These are phyloP conservation scores for Heteromurus nitidus DNA, from an alignment of 2,888 invertebrate species.

Conservation along the genomic window DNA sequence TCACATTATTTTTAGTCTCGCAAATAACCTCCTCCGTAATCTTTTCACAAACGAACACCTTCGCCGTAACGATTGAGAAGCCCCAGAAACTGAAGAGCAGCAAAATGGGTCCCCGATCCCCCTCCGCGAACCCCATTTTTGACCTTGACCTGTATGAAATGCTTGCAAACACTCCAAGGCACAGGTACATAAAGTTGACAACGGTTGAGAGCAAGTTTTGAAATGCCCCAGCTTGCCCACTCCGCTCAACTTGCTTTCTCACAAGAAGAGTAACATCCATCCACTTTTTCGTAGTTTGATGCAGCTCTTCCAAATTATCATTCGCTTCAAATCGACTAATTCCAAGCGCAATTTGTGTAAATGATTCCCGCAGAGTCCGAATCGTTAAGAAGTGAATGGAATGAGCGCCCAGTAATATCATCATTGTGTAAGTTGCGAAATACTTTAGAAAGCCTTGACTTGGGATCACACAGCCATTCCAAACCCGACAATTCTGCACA, in stretches of 20 bases:
- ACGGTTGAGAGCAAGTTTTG: slow-evolving; percentile 32
- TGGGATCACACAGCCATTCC: slow-evolving; percentile 15
- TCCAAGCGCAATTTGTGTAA: slow-evolving; percentile 4
- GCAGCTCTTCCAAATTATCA: background rate
- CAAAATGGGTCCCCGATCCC: slow-evolving; percentile 15
- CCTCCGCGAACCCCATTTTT: background rate
- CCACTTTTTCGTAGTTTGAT: slow-evolving; percentile 38
- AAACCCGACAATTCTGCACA: background rate
- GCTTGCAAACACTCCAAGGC: slow-evolving; percentile 45
- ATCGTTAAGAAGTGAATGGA: slow-evolving; percentile 29
- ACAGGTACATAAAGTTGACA: slow-evolving; percentile 43
- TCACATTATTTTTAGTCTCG: no score
- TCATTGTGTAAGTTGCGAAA: background rate
- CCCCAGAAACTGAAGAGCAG: slow-evolving; percentile 37
- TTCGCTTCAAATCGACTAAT: background rate
- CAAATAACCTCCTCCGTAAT: slow-evolving; percentile 29
- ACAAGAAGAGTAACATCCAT: background rate
- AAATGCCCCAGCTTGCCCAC: slow-evolving; percentile 5
- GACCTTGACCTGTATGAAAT: background rate
- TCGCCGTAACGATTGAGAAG: slow-evolving; percentile 21
- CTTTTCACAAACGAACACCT: slow-evolving; percentile 32
- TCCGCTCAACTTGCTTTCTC: slow-evolving; percentile 27
- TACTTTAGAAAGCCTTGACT: background rate
- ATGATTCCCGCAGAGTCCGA: slow-evolving; percentile 19
- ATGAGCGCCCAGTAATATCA: slow-evolving; percentile 34